phyloP scores from a whole-genome alignment of 2,113 vertebrate genomes.

The Pleuronectes platessa region DNA sequence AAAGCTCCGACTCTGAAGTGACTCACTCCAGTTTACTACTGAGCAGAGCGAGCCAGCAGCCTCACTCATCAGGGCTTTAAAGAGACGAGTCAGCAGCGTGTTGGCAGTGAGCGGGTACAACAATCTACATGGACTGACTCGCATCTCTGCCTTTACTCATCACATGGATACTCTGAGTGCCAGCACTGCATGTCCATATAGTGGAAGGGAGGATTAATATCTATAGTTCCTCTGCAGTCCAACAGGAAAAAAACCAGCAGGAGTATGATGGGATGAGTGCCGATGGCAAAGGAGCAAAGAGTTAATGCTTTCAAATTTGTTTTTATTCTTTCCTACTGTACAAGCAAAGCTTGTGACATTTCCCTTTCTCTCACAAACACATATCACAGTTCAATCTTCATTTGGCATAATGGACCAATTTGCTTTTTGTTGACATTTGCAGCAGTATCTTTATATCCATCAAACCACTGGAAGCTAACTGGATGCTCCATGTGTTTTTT shows the following conservation, averaged over 20 bases:
- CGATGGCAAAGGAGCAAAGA: conserved; percentile 50
- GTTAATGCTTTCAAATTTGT: conserved; percentile 65
- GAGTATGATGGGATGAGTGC: conserved; percentile 31
- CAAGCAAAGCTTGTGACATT: conserved; percentile 62
- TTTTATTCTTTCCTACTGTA: conserved; percentile 70
- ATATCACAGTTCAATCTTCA: conserved; percentile 73
- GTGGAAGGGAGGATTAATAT: conserved; percentile 29
- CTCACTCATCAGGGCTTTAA: conserved; percentile 36
- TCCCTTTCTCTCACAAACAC: conserved; percentile 58
- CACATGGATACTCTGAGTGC: conserved; percentile 1
- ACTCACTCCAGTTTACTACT: conserved; percentile 49
- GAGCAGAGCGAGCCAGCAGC: conserved; percentile 19
- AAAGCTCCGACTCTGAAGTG: conserved; percentile 32
- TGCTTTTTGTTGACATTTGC: conserved; percentile 72
- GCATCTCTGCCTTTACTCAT: not conserved
- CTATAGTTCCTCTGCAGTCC: conserved; percentile 24
- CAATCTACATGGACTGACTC: not conserved
- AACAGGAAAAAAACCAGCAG: conserved; percentile 36
- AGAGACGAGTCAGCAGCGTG: conserved; percentile 31
- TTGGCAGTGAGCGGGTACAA: conserved; percentile 18
- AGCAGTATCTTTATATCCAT: conserved; percentile 71
- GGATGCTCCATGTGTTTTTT: conserved; percentile 69
- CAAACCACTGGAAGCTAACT: conserved; percentile 75
- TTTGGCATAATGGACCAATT: conserved; percentile 76
- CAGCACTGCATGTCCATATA: not conserved